These are phyloP conservation scores for Drosophila lutescens DNA, from an alignment of 2,888 invertebrate genomes.

Conservation along the genomic window DNA sequence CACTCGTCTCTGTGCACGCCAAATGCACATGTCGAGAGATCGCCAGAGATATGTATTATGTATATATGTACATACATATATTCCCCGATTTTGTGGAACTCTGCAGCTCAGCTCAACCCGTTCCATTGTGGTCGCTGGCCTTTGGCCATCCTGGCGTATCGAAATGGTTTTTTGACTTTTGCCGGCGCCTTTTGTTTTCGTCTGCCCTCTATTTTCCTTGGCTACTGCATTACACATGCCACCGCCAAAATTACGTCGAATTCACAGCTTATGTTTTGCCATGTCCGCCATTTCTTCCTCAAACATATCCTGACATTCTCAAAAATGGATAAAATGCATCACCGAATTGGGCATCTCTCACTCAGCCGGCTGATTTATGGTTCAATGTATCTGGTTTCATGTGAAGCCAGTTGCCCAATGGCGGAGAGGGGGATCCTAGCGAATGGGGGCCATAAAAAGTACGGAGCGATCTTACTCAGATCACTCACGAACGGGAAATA, in stretches of 20 bases:
- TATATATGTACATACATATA: background rate
- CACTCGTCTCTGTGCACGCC: conserved; percentile 44
- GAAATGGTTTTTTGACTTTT: conserved; percentile 70
- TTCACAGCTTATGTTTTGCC: conserved; percentile 64
- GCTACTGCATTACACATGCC: conserved; percentile 76
- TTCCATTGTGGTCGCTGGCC: conserved; percentile 49
- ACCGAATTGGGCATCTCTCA: conserved; percentile 34
- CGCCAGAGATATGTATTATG: conserved; percentile 19
- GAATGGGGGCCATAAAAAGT: conserved; percentile 58
- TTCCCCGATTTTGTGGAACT: conserved; percentile 43
- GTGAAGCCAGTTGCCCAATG: conserved; percentile 50
- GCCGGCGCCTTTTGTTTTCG: conserved; percentile 29
- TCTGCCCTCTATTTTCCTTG: conserved; percentile 9
- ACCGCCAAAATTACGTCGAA: conserved; percentile 59
- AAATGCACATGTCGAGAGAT: conserved; percentile 41
- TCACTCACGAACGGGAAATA: conserved; percentile 72
- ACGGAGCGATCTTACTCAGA: conserved; percentile 67
- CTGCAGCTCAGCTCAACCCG: conserved; percentile 35
- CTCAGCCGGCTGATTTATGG: conserved; percentile 64
- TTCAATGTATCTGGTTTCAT: conserved; percentile 51
- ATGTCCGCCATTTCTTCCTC: conserved; percentile 59
- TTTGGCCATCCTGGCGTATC: conserved; percentile 68
- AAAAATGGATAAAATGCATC: conserved; percentile 64
- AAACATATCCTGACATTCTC: conserved; percentile 59
- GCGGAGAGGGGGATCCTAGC: conserved; percentile 4